Evolutionary conservation across 2,797 vertebrate species (phyloP), one percentile per base, ranked within the genome.

Genomic region (Sternotherus odoratus): DNA sequence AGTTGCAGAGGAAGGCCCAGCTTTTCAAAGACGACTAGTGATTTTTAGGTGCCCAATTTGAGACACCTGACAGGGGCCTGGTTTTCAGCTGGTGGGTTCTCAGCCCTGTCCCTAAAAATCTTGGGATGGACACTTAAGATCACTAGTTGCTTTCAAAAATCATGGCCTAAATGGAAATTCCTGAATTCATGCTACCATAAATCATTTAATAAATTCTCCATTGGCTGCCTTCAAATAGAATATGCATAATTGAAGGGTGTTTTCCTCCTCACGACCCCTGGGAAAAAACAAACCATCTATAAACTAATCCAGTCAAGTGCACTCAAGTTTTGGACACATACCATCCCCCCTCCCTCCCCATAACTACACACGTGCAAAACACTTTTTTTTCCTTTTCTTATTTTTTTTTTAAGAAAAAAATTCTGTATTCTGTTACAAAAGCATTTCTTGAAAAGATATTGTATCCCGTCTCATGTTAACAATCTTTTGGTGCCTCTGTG

Each of bases 301-400:
- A 21, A 80, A 51, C 1, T 1, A 86, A 69, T 86, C 94, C 89
- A 28, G 82, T 85, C 36, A 4, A 79, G 91, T 86, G 74, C 77
- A 91, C 85, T 94, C 75, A 1, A 83, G 77, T 86, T 88, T 69
- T 88, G 94, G 95, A 90, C 57, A 87, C 91, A 57, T 36, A 74
- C 5, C 10, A 48, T 83, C 60, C 26, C 3, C n/a, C 85, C 85
- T 56, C 60, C 90, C 49, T 12, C 49, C 60, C 69, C 88, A 80
- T 56, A 91, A 85, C 92, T 95, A 90, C 83, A 90, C 87, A 53
- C 87, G 97, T 97, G 96, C 95, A 97, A 97, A 97, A 94, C 92
- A 86, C 94, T 91, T 89, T 60, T 57, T 66, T 23, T 10, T 63
- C 33, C 4, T 60, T 17, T n/a, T 63, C 19, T 19, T n/a, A n/a